Base-by-base conservation (phyloP, 2,113 vertebrate genomes). In the Balaenoptera acutorostrata region DNA sequence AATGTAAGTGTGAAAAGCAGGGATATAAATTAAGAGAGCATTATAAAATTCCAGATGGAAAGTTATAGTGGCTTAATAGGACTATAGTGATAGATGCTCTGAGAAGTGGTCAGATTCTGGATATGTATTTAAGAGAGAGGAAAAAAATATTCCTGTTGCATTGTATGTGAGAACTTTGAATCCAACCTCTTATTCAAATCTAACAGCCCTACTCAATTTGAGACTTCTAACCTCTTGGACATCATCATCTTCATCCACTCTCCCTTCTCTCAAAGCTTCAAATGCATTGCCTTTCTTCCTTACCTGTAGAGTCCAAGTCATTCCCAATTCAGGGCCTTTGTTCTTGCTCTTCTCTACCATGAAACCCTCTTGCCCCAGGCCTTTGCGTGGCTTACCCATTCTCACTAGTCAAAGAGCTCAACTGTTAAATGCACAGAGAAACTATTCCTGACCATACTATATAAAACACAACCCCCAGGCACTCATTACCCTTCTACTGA, bases 11-110 rank as follows among this genome's bases (percentile, higher is more conserved):
- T 90, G 5, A 20, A 31, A 78, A 46, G n/a, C 10, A 80, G 25
- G 9, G 18, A 44, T 96, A 18, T 36, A 88, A 95, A 84, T 95
- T 90, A 90, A 64, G 36, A 78, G 25, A 92, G 49, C 72, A 59
- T 69, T 90, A 14, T 69, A 86, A 75, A 93, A 95, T 85, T 90
- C 52, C 75, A 90, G 25, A 21, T 84, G 64, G 68, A 92, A 92
- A 83, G 36, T 72, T 94, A 20, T 3, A 17, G 33, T 39, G 15
- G 3, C 17, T 90, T 90, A 69, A 68, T 1, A 71, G 13, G 31
- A 81, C 13, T 93, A 7, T 31, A 49, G 9, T 86, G n/a, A 55
- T 33, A 82, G 64, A 86, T 55, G 1, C 33, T 68, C 17, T 33
- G 23, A 90, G n/a, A 85, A 85, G 15, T 23, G 25, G 1, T 82